Base-by-base conservation (phyloP, 1,140 invertebrate species). In the Bradynema listronoti region DNA sequence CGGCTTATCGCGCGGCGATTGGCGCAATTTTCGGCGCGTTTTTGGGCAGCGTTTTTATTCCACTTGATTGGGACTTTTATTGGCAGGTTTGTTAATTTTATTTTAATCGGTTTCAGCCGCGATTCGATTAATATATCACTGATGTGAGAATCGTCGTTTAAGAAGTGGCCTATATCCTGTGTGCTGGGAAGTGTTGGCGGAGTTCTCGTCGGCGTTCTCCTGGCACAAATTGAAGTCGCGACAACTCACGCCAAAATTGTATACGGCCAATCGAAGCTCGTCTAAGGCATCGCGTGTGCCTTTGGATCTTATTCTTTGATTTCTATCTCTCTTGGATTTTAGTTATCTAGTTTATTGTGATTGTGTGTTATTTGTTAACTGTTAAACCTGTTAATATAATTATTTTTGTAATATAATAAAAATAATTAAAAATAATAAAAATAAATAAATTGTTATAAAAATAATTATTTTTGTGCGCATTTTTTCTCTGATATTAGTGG, bases 11-110 rank as follows among this genome's bases (percentile, higher is more conserved):
- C 22, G 4, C 61, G 25, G 59, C 61, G n/a, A 6, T 78, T 4
- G 69, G 73, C 27, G 73, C 86, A 16, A 69, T 91, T 11, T 73
- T 89, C 33, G 89, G 90, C n/a, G 85, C 88, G 9, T 93, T 89
- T 89, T 70, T 88, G 6, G 88, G 89, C 16, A 87, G 88, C 25
- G 83, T 88, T 62, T 85, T 88, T 0, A 89, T 92, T 60, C 90
- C 90, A 25, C 79, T 94, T 9, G 90, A 94, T 78, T 94, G 90
- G 90, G 88, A 92, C 78, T 83, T 86, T 58, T 86, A 87, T 0
- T 94, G 89, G 89, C 89, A 84, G 81, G 59, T 34, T 30, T 62
- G 22, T 63, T 43, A 4, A 3, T 4, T 43, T 22, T 43, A 16
- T 33, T 63, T 4, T 61, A 29, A 16, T 25, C 14, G 33, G 5